A percentile compares a stretch with the other conserved stretches of the same genome.
phyloP scores from a whole-genome alignment of 2,113 vertebrate genomes.

The Guaruba guarouba region DNA sequence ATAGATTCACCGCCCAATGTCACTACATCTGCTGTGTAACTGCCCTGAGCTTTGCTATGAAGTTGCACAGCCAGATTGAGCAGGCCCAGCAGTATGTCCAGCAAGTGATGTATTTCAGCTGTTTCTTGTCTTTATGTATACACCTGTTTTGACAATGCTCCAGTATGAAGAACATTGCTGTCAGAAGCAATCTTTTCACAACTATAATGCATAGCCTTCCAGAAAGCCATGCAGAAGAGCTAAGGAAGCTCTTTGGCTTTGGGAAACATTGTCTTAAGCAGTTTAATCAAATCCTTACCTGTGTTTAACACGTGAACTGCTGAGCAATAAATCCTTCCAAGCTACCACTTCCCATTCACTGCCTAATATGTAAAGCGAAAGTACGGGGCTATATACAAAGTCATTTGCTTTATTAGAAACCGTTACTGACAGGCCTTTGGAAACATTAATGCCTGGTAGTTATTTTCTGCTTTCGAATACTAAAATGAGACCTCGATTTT shows the following conservation, averaged over 20 bases:
- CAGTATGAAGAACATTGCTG: background rate
- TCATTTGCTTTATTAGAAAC: slow-evolving; percentile 1
- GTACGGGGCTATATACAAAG: background rate
- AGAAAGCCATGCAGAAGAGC: background rate
- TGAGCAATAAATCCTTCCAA: background rate
- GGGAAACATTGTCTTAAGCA: background rate
- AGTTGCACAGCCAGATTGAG: background rate
- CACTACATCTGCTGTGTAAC: background rate
- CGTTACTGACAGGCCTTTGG: background rate
- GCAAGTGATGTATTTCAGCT: background rate
- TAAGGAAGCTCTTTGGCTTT: background rate
- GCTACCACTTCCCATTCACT: background rate
- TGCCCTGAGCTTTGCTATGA: background rate
- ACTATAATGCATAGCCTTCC: background rate
- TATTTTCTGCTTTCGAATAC: slow-evolving; percentile 14
- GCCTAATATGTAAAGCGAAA: background rate
- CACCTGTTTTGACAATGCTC: slow-evolving; percentile 11
- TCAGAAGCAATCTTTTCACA: slow-evolving; percentile 17
- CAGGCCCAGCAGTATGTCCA: slow-evolving; percentile 10
- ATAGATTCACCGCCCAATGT: background rate
- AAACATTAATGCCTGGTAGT: background rate
- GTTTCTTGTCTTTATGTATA: background rate
- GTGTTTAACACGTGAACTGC: background rate
- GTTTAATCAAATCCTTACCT: background rate
- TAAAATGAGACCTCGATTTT: background rate